These are phyloP conservation scores for Bovichtus variegatus DNA, from an alignment of 2,797 vertebrate genomes.

Conservation along the genomic window DNA sequence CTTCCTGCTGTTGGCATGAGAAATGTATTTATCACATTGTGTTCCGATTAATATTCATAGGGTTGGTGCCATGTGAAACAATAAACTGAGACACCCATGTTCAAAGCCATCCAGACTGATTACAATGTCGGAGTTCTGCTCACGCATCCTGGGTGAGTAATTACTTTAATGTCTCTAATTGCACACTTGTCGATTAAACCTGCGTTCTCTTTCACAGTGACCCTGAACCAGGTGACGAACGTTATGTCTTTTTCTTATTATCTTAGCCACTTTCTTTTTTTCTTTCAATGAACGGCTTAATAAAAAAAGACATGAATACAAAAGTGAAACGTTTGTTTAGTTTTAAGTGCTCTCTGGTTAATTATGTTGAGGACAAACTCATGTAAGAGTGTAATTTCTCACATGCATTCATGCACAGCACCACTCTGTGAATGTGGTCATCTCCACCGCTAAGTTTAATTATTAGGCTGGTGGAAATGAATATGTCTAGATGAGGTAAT, in stretches of 20 bases:
- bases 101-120: slow-evolving; percentile 57
- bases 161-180: slow-evolving; percentile 62
- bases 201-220: slow-evolving; percentile 30
- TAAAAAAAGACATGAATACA: neutral
- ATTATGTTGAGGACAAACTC: slow-evolving; percentile 11
- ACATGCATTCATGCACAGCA: neutral
- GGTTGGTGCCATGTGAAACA: slow-evolving; percentile 27
- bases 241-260: neutral
- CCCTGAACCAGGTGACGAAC: slow-evolving; percentile 32
- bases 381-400: neutral
- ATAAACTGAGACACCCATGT: slow-evolving; percentile 36
- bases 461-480: neutral
- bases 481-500: neutral
- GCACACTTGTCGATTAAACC: slow-evolving; percentile 45
- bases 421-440: neutral
- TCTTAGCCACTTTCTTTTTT: neutral
- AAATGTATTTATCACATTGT: slow-evolving; percentile 33
- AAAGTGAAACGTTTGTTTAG: neutral
- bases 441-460: neutral
- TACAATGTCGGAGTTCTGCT: slow-evolving; percentile 50
- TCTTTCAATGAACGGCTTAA: neutral
- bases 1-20: slow-evolving; percentile 12
- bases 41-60: slow-evolving; percentile 54
- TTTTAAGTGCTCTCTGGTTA: neutral
- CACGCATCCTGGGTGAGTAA: slow-evolving; percentile 51